Conservation (phyloP, 2,113 vertebrate species). For the Corynorhinus townsendii region DNA sequence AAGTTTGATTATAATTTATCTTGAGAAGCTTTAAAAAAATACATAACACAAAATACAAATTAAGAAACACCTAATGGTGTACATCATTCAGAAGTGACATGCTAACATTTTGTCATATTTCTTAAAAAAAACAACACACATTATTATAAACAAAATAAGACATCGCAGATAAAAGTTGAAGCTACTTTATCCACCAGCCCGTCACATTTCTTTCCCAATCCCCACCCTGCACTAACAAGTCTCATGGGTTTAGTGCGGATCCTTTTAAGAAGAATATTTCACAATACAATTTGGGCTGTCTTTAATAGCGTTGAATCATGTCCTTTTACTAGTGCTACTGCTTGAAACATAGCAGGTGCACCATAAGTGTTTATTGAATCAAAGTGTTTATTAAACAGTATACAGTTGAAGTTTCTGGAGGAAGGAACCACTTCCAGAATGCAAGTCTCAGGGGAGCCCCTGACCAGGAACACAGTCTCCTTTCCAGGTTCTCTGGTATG, state of each 20-base stretch:
- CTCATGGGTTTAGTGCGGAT: neutral
- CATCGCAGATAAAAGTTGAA: neutral
- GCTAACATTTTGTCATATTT: neutral
- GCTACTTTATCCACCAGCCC: neutral
- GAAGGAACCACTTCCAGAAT: neutral
- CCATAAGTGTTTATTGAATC: neutral
- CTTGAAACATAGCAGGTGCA: neutral
- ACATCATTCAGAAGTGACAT: neutral
- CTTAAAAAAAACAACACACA: neutral
- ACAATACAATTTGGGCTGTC: neutral
- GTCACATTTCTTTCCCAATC: neutral
- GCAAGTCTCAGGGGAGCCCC: neutral
- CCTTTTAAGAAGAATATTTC: neutral
- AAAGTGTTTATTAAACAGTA: neutral
- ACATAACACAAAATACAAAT: neutral
- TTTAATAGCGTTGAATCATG: neutral
- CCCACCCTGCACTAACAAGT: neutral
- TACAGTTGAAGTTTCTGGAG: neutral
- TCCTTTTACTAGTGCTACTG: neutral
- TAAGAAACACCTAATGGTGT: neutral
- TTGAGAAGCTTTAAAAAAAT: conserved; percentile 24
- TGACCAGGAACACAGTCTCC: neutral
- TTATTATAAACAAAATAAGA: neutral
- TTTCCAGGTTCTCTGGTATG: neutral
- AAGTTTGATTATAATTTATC: conserved; percentile 16